Conservation (phyloP, 1,140 invertebrate genomes). For the Euschistus heros region DNA sequence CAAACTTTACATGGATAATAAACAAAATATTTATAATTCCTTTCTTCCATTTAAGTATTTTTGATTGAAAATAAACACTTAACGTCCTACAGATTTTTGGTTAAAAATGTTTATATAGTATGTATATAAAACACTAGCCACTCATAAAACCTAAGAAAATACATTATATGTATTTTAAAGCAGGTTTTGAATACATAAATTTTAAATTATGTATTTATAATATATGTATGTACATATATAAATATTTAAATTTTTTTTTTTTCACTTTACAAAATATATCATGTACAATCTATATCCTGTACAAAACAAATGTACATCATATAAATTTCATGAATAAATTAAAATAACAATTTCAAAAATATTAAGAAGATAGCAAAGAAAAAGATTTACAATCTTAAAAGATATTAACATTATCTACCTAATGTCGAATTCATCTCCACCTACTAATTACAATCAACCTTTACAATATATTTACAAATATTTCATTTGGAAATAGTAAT, state of each 20-base stretch:
- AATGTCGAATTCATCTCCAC: too few relatives aligned
- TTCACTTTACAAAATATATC: constrained; percentile 8
- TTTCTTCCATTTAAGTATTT: not conserved
- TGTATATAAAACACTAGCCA: not conserved
- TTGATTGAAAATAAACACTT: not conserved
- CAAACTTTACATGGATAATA: not conserved
- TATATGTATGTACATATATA: not conserved
- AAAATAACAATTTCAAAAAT: not conserved
- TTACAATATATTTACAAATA: not conserved
- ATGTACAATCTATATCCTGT: constrained; percentile 5
- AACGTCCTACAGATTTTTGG: not conserved
- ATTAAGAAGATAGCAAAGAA: not conserved
- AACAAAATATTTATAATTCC: not conserved
- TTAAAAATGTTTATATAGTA: not conserved
- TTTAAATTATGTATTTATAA: not conserved
- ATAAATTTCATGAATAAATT: constrained; percentile 5
- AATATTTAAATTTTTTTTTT: not conserved
- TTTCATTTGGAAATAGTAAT: not conserved
- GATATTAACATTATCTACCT: not conserved
- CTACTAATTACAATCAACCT: too few relatives aligned
- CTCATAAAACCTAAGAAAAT: not conserved
- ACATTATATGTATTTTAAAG: not conserved
- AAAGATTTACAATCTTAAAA: not conserved
- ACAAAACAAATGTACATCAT: not conserved
- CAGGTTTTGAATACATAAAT: not conserved